Base-by-base conservation (phyloP, 2,888 invertebrate species). In the Mylabris sibirica region DNA sequence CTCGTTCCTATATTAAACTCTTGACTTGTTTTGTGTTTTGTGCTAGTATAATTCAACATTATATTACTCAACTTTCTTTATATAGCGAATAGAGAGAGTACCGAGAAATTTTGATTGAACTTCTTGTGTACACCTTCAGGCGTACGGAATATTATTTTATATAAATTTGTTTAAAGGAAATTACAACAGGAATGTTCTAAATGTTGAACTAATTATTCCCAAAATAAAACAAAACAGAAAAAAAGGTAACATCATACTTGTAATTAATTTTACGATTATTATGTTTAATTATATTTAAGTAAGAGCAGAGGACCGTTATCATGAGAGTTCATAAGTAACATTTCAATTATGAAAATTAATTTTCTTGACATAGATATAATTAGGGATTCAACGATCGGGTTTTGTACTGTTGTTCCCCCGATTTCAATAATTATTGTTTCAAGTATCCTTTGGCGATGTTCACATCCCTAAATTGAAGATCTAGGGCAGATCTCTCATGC, bases 1-100 rank as follows among this genome's bases (percentile, higher is more conserved):
- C 66, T 68, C 67, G 72, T 72, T 76, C 71, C 72, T 74, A 73
- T 74, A 76, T 75, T 75, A 75, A 75, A 75, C 75, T 74, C 68
- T 26, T 53, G 72, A 73, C 71, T 77, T 74, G 77, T 75, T 73
- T 68, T 70, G 72, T 74, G 69, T 73, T 76, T 74, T 72, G 73
- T 72, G 68, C 60, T 72, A 70, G 74, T 70, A 68, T 72, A 75
- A 76, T 72, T 75, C 68, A 53, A 53, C 53, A 53, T 24, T 53
- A 22, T 53, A 53, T 12, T 22, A 53, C 53, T 53, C 53, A 53
- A 53, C 53, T 53, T 53, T 53, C 53, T 53, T 53, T 53, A 53
- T 53, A 53, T 53, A 53, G 53, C 12, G 53, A 49, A 17, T 49
- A n/a, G n/a, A n/a, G n/a, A 22, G 53, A 53, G 22, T 53, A 53